Evolutionary conservation across 1,140 invertebrate genomes (phyloP), one percentile per base, ranked within the genome.

Genomic region (Capitella teleta): DNA sequence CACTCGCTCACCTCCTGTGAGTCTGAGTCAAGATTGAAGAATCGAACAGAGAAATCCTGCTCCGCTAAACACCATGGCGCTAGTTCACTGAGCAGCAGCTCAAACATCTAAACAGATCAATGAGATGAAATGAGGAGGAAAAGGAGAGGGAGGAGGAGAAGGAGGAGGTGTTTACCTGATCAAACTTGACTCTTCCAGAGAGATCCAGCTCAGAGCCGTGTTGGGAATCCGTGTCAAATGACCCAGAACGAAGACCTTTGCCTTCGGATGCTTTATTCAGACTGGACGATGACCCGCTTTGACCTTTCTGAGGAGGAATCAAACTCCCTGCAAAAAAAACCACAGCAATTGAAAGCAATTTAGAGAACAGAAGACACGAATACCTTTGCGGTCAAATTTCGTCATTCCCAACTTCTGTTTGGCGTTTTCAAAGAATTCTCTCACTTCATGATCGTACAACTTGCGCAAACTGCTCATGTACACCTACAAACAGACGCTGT

Each of bases 41-140:
- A 98, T 28, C 81, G 78, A 10, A 89, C 82, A 69, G 90, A 96
- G 75, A 98, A 98, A 55, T 91, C 83, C 74, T 98, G 93, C 69
- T 98, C 94, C 19, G 84, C 83, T 32, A 95, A 76, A 68, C 92
- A 95, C 52, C 93, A 81, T 23, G 86, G 87, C 66, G 95, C 90
- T 42, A 96, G 76, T 62, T 93, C 84, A 38, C 82, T 84, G 6
- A 97, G 72, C 18, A 92, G 82, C 65, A 82, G 79, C 63, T 90
- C 85, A 36, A 90, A 73, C 16, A 86, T 62, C 70, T 73, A 34
- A 34, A 34, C 32, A 34, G 32, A 34, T 34, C 16, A 16, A 34
- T 34, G 16, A 34, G n/a, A n/a, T n/a, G n/a, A n/a, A n/a, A n/a
- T n/a, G n/a, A n/a, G n/a, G n/a, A n/a, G n/a, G n/a, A n/a, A n/a